Base-by-base conservation (phyloP, 2,113 vertebrate species). In the Excalfactoria chinensis region DNA sequence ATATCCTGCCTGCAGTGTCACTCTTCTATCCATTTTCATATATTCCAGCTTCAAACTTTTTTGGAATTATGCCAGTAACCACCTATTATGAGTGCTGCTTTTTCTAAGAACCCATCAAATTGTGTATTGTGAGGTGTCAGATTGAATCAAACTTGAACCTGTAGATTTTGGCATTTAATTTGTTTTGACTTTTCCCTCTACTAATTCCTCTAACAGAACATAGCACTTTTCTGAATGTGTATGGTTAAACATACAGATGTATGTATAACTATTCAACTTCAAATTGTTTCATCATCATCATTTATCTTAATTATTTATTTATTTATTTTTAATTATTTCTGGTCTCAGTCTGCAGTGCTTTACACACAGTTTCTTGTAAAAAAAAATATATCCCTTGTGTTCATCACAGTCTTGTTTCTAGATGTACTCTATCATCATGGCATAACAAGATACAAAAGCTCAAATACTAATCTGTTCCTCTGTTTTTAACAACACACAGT, bases 331-430 rank as follows among this genome's bases (percentile, higher is more conserved):
- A 86, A 71, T 20, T 3, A 18, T 40, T 90, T 78, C 51, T 75
- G 19, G 22, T 93, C 46, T 59, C 22, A 92, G 78, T 91, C 55
- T 70, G 55, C 81, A 84, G 8, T 25, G 46, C 3, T 41, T n/a
- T 91, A 15, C n/a, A 60, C 15, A 46, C 2, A 23, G 46, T 23
- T 63, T 91, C 60, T 93, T 79, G 75, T 12, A 75, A 78, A 37
- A 53, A 51, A 76, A 2, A 73, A 37, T n/a, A n/a, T n/a, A n/a
- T 64, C 13, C 48, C 63, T 88, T 37, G 37, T 37, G 37, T 37
- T 93, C 34, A 70, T 75, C 21, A 58, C 40, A 75, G 22, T 63
- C 71, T 82, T 93, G 41, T 46, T 93, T 83, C 89, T 76, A 89
- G 59, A 46, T 25, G 15, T 76, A 51, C 19, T 58, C 55, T 73